These are phyloP conservation scores for Vireo griseus DNA, from an alignment of 2,797 vertebrate genomes.

Conservation along the genomic window DNA sequence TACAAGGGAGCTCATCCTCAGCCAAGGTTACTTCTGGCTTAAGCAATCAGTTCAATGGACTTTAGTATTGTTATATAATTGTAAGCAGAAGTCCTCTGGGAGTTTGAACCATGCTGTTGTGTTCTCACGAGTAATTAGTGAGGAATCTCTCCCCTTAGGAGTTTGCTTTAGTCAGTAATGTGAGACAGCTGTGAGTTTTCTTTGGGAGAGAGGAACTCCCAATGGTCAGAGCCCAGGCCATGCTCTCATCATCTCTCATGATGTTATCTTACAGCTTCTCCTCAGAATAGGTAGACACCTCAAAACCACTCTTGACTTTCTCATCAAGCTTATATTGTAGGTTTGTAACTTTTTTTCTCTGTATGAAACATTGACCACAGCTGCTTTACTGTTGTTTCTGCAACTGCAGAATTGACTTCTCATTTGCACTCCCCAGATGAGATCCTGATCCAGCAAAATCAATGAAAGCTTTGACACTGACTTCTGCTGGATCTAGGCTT, in stretches of 20 bases:
- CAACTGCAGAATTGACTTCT: not conserved
- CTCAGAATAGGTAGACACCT: not conserved
- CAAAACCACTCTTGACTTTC: not conserved
- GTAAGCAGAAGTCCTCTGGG: slow-evolving; percentile 9
- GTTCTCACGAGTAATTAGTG: slow-evolving; percentile 4
- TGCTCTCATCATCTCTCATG: not conserved
- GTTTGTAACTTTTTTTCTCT: not conserved
- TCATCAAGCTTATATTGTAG: not conserved
- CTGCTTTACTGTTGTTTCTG: not conserved
- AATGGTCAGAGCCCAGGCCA: not conserved
- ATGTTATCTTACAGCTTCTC: not conserved
- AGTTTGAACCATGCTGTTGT: not conserved
- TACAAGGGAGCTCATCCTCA: not conserved
- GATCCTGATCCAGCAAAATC: not conserved
- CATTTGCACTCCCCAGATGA: not conserved
- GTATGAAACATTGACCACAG: not conserved
- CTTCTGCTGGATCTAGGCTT: not conserved
- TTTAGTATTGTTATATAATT: slow-evolving; percentile 33
- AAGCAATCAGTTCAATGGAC: slow-evolving; percentile 1
- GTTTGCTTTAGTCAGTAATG: not conserved
- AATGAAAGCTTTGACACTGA: not conserved
- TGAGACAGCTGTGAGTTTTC: not conserved
- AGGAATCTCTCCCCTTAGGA: slow-evolving; percentile 6
- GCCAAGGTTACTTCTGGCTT: slow-evolving; percentile 12
- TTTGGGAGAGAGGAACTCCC: not conserved